Evolutionary conservation across 2,113 vertebrate genomes (phyloP).

Genomic region (Trichomycterus rosablanca): DNA sequence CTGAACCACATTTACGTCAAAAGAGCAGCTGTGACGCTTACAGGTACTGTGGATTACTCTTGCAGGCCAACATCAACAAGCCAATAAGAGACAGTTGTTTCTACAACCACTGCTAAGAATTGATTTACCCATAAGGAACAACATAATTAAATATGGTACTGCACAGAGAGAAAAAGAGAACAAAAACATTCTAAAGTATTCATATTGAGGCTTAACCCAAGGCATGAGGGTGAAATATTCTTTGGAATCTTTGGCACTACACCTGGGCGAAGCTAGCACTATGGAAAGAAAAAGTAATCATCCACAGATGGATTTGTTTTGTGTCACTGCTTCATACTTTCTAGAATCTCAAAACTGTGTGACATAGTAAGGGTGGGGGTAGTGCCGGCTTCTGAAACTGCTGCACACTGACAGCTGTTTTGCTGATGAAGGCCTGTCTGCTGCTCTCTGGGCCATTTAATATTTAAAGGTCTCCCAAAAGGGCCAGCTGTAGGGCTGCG

Average conservation of each 20-base stretch:
- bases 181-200: too few relatives aligned
- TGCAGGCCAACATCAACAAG: constrained; percentile 39
- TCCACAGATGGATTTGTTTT: constrained; percentile 22
- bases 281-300: too few relatives aligned
- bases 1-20: constrained; percentile 44
- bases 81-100: constrained; percentile 35
- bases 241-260: too few relatives aligned
- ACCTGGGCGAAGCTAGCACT: too few relatives aligned
- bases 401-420: constrained; percentile 57
- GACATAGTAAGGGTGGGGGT: neutral
- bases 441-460: constrained; percentile 63
- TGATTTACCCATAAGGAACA: constrained; percentile 27
- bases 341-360: constrained; percentile 34
- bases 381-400: constrained; percentile 21
- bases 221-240: too few relatives aligned
- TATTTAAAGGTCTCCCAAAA: constrained; percentile 65
- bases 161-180: constrained; percentile 22
- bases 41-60: constrained; percentile 28
- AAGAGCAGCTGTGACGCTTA: constrained; percentile 36
- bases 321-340: constrained; percentile 16
- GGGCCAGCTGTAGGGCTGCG: constrained; percentile 59
- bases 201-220: too few relatives aligned
- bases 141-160: constrained; percentile 11
- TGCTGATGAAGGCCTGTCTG: constrained; percentile 32
- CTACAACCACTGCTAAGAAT: constrained; percentile 30